Conservation (phyloP, 2,888 invertebrate species). For the Lepidocyrtinus sp. region DNA sequence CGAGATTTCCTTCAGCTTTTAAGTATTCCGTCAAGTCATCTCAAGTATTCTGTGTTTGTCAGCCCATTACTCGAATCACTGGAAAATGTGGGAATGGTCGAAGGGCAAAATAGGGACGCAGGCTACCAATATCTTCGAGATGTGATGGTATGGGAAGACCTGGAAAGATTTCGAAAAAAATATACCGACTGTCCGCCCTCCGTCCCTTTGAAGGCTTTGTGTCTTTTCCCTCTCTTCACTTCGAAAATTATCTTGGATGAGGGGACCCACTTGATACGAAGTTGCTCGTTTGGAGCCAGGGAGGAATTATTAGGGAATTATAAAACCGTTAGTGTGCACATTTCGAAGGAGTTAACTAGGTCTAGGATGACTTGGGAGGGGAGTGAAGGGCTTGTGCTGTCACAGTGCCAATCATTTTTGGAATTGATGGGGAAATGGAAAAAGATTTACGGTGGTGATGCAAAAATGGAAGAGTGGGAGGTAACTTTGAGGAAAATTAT, state of each 20-base stretch:
- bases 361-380: slow-evolving; percentile 43
- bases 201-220: slow-evolving; percentile 39
- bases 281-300: slow-evolving; percentile 40
- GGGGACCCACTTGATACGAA: slow-evolving; percentile 46
- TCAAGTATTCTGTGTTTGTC: slow-evolving; percentile 49
- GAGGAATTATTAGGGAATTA: slow-evolving; percentile 40
- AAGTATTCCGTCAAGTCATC: slow-evolving; percentile 20
- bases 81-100: neutral
- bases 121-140: slow-evolving; percentile 36
- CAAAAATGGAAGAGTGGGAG: slow-evolving; percentile 23
- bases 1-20: slow-evolving; percentile 47
- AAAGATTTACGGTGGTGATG: slow-evolving; percentile 20
- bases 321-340: slow-evolving; percentile 51
- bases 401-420: slow-evolving; percentile 32
- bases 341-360: slow-evolving; percentile 49
- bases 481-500: slow-evolving; percentile 25
- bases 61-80: slow-evolving; percentile 56
- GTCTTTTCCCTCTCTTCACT: slow-evolving; percentile 60
- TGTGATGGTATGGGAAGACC: slow-evolving; percentile 62
- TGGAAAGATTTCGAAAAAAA: slow-evolving; percentile 55
- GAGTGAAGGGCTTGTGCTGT: slow-evolving; percentile 29
- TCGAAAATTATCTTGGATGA: slow-evolving; percentile 62
- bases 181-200: slow-evolving; percentile 49
- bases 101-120: neutral
- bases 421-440: slow-evolving; percentile 46